Percentiles rank a stretch among this genome's conserved stretches.
These are phyloP conservation scores for Phaonia tiefii DNA, from an alignment of 2,888 invertebrate species.

Conservation along the genomic window DNA sequence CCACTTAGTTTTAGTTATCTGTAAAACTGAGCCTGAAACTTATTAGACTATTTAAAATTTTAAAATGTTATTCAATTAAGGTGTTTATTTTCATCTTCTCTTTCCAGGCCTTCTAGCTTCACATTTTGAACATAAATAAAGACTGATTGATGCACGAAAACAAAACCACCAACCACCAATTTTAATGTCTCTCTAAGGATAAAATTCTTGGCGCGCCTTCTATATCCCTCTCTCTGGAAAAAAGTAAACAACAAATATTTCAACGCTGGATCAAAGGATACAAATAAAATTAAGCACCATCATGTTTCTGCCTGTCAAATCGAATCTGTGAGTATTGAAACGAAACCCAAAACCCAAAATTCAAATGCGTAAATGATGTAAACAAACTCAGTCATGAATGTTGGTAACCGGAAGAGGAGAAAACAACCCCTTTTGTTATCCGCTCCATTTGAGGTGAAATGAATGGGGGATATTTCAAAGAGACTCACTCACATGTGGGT, in stretches of 20 bases:
- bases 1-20: no score
- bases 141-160: constrained; percentile 49
- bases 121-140: constrained; percentile 6
- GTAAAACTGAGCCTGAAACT: no score
- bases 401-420: background rate
- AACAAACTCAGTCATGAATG: background rate
- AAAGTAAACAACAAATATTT: background rate
- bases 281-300: constrained; percentile 41
- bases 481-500: no score
- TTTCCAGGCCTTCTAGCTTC: constrained; percentile 37
- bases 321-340: constrained; percentile 78
- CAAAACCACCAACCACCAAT: constrained; percentile 38
- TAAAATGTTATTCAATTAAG: no score
- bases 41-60: no score
- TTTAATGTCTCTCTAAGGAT: constrained; percentile 57
- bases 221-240: no score
- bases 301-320: constrained; percentile 80
- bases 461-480: no score
- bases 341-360: background rate
- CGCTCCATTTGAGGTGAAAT: background rate
- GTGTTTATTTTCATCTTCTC: background rate
- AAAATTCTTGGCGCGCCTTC: background rate
- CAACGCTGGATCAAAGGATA: constrained; percentile 35
- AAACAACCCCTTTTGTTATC: background rate
- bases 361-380: background rate